phyloP scores from a whole-genome alignment of 2,797 vertebrate species.

The Oreortyx pictus region DNA sequence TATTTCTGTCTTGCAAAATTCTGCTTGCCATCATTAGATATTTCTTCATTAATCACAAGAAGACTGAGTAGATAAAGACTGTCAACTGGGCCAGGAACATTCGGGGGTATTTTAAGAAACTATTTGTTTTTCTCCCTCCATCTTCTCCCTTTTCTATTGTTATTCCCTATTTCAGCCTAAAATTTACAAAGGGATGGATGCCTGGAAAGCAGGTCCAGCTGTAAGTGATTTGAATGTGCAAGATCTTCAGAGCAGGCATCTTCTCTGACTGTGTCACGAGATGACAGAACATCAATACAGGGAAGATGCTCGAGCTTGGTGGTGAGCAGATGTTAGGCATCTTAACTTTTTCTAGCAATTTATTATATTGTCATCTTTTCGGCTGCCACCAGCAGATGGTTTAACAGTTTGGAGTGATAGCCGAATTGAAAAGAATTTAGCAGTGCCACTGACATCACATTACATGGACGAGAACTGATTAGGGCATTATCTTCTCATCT shows the following conservation, averaged over 20 bases:
- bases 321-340: conserved; percentile 51
- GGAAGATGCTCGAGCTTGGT: conserved; percentile 3
- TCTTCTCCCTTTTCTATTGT: neutral
- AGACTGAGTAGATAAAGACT: neutral
- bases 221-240: neutral
- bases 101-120: conserved; percentile 25
- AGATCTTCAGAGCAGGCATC: conserved; percentile 23
- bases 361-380: conserved; percentile 48
- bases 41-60: conserved; percentile 38
- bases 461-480: neutral
- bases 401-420: conserved; percentile 44
- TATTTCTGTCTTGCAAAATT: conserved; percentile 29
- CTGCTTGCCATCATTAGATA: conserved; percentile 9
- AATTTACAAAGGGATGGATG: neutral
- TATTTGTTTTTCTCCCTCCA: neutral
- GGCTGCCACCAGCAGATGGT: conserved; percentile 52
- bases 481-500: conserved; percentile 31
- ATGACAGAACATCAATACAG: conserved; percentile 34
- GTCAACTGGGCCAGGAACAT: neutral
- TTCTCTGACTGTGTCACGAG: neutral
- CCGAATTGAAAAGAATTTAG: conserved; percentile 43
- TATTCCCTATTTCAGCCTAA: neutral
- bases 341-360: conserved; percentile 54
- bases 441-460: neutral
- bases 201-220: neutral